A percentile compares a stretch with the other conserved stretches of the same genome.
phyloP scores from a whole-genome alignment of 2,888 invertebrate genomes.

The Clunio marinus region DNA sequence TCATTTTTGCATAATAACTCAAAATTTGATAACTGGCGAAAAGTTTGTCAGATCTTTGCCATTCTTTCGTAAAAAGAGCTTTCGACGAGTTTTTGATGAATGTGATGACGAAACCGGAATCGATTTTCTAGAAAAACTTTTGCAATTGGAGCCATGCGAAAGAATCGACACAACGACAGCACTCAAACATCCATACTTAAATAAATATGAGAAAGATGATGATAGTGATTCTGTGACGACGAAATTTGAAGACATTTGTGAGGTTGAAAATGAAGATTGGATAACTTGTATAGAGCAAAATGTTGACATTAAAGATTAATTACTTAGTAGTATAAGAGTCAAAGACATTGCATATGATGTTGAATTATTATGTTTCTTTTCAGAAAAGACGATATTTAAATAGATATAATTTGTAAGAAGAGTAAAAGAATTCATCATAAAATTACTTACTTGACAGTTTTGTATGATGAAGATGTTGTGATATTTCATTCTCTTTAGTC shows the following conservation, averaged over 20 bases:
- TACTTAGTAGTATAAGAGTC: neutral
- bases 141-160: conserved; percentile 26
- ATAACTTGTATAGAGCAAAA: conserved; percentile 7
- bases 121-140: conserved; percentile 31
- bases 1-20: conserved; percentile 36
- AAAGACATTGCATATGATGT: no score
- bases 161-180: conserved; percentile 12
- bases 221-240: neutral
- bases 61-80: conserved; percentile 13
- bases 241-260: conserved; percentile 11
- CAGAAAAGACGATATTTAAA: no score
- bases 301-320: conserved; percentile 33
- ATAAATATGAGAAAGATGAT: conserved; percentile 10
- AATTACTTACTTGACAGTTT: no score
- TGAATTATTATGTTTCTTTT: no score
- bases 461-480: no score
- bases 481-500: no score
- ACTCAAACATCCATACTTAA: conserved; percentile 30
- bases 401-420: no score
- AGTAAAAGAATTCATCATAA: no score
- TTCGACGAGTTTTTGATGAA: conserved; percentile 29
- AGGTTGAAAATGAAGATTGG: conserved; percentile 26
- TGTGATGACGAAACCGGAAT: conserved; percentile 21
- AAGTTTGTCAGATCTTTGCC: conserved; percentile 32
- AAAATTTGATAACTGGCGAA: conserved; percentile 34